These are phyloP conservation scores for Ligdia adustata DNA, from an alignment of 2,888 invertebrate genomes.

Conservation along the genomic window DNA sequence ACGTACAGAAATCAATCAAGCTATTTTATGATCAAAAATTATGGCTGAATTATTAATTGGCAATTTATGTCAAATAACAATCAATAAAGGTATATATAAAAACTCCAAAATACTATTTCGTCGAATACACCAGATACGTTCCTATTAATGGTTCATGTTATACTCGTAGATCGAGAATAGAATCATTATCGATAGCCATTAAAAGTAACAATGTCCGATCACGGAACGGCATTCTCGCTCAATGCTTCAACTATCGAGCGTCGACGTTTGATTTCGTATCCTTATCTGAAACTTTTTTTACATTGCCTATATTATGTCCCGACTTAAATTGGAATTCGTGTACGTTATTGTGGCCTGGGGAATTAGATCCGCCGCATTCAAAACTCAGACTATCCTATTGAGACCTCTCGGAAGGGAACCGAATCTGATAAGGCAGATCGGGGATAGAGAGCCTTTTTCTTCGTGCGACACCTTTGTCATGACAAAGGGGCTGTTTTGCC, in stretches of 20 bases:
- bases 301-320: conserved; percentile 58
- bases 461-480: conserved; percentile 83
- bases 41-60: conserved; percentile 35
- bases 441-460: conserved; percentile 82
- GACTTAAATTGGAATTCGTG: conserved; percentile 72
- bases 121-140: conserved; percentile 17
- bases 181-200: conserved; percentile 34
- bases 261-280: conserved; percentile 57
- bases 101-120: conserved; percentile 13
- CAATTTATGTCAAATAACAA: conserved; percentile 38
- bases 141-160: conserved; percentile 17
- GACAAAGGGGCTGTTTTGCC: conserved; percentile 81
- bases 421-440: conserved; percentile 82
- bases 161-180: conserved; percentile 18
- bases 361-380: conserved; percentile 81
- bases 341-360: conserved; percentile 74
- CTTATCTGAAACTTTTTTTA: conserved; percentile 54
- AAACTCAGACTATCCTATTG: conserved; percentile 78
- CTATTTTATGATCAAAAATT: conserved; percentile 34
- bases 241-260: conserved; percentile 52
- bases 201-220: conserved; percentile 44
- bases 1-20: conserved; percentile 36
- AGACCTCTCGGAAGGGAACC: conserved; percentile 82
- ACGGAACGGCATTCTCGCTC: conserved; percentile 48
- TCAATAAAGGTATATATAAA: conserved; percentile 26